Conservation (phyloP, 2,113 vertebrate species). For the Pundamilia nyererei region DNA sequence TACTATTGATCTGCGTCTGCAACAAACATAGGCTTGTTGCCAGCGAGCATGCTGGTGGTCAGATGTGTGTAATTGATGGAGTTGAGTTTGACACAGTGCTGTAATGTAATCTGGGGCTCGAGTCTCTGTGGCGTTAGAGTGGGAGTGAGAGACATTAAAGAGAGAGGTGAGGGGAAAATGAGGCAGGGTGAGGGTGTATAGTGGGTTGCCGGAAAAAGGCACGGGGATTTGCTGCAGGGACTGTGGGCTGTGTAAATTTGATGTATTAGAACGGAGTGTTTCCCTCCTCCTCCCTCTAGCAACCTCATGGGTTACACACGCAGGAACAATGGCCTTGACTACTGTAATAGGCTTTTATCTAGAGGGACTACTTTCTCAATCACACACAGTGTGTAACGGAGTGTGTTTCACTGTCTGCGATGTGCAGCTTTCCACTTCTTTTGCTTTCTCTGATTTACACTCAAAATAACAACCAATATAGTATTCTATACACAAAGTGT, state of each 20-base stretch:
- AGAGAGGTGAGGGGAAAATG: background rate
- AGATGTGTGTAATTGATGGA: conserved; percentile 63
- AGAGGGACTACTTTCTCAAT: conserved; percentile 19
- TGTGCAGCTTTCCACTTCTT: background rate
- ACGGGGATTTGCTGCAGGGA: conserved; percentile 19
- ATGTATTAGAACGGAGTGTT: conserved; percentile 43
- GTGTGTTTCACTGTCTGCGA: background rate
- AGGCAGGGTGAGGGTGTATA: background rate
- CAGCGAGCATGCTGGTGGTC: conserved; percentile 37
- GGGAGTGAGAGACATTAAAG: background rate
- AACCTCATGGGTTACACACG: conserved; percentile 21
- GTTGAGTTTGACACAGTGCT: conserved; percentile 47
- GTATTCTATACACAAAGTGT: background rate
- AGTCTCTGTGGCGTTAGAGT: conserved; percentile 1
- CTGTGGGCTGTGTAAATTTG: conserved; percentile 39
- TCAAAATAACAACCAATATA: background rate
- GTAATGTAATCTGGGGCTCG: conserved; percentile 54
- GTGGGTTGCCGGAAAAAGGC: background rate
- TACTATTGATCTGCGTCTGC: conserved; percentile 41
- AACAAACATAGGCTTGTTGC: conserved; percentile 7
- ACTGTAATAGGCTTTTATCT: conserved; percentile 30
- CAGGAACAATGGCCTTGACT: conserved; percentile 29
- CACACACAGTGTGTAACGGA: background rate
- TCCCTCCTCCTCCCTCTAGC: conserved; percentile 8
- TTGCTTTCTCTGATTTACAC: background rate